Conservation (phyloP, 2,113 vertebrate genomes). For the Myotis lucifugus region DNA sequence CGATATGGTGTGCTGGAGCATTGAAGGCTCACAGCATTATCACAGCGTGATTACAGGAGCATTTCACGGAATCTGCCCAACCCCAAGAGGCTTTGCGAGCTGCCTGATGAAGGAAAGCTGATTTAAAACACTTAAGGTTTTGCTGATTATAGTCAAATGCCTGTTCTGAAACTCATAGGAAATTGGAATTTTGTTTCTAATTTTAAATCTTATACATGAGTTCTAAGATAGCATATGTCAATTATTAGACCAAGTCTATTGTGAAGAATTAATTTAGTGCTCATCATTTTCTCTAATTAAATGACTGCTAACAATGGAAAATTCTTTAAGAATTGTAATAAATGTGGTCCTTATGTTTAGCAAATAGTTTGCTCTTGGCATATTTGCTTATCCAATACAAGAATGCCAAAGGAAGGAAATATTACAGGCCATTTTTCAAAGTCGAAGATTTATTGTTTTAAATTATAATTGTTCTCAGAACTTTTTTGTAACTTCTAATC, state of each 20-base stretch:
- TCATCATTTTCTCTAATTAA: constrained; percentile 63
- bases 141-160: constrained; percentile 40
- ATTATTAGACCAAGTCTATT: constrained; percentile 57
- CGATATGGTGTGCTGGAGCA: background rate
- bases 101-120: constrained; percentile 18
- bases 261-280: constrained; percentile 72
- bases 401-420: constrained; percentile 74
- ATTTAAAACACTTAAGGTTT: constrained; percentile 48
- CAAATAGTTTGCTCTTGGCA: constrained; percentile 22
- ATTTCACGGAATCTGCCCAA: background rate
- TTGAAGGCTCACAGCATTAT: background rate
- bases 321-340: constrained; percentile 68
- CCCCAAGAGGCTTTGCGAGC: background rate
- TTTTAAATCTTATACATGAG: constrained; percentile 50
- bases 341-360: constrained; percentile 57
- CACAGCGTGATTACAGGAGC: background rate
- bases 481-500: constrained; percentile 63
- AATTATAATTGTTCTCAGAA: constrained; percentile 70
- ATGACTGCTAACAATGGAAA: constrained; percentile 50
- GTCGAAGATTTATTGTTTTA: constrained; percentile 65
- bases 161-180: constrained; percentile 69
- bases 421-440: constrained; percentile 56
- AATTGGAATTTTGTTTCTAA: constrained; percentile 75
- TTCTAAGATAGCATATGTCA: constrained; percentile 61
- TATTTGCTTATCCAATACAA: constrained; percentile 57